Base-by-base conservation (phyloP, 2,888 invertebrate genomes). In the Poecilus cupreus region DNA sequence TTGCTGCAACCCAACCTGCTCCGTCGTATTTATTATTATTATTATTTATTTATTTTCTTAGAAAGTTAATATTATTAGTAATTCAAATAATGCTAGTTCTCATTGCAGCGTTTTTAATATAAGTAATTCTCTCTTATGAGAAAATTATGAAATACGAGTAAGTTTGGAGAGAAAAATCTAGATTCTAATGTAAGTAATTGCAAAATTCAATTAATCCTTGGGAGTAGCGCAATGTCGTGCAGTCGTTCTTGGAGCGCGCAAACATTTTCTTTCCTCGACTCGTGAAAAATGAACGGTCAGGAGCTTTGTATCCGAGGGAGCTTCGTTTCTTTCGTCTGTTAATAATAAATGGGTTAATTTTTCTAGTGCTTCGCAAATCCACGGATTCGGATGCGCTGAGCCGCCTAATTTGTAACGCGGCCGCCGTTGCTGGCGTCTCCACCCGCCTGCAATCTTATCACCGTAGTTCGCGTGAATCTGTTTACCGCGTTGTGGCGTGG, bases 261-360 rank as follows among this genome's bases (percentile, higher is more conserved):
- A 60, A 60, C 60, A 60, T 60, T 70, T 70, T 39, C 70, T 70
- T 70, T 70, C 39, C 43, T 70, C 37, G 37, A 16, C 43, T 37
- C 70, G 70, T 70, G 70, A 70, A 70, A 70, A 70, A 70, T 70
- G 70, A 70, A 70, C 70, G 70, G 37, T 70, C 70, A 39, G 22
- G 37, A 37, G 37, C 43, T 70, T 39, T 70, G 37, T 70, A 70
- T 70, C 22, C 39, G 20, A 16, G 22, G 86, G 84, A 85, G 86
- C 85, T 85, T 85, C 85, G 85, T 86, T 87, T 86, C 87, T 86
- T 87, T 86, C 86, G 86, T 85, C 85, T 86, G 86, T 88, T 88
- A 88, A 88, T 88, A 88, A 88, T 88, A 87, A 88, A 88, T 88
- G 87, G 87, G 87, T 87, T 88, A 88, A 88, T 88, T 88, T 89